Conservation (phyloP, 2,797 vertebrate genomes). For the Silurus lanzhouensis region DNA sequence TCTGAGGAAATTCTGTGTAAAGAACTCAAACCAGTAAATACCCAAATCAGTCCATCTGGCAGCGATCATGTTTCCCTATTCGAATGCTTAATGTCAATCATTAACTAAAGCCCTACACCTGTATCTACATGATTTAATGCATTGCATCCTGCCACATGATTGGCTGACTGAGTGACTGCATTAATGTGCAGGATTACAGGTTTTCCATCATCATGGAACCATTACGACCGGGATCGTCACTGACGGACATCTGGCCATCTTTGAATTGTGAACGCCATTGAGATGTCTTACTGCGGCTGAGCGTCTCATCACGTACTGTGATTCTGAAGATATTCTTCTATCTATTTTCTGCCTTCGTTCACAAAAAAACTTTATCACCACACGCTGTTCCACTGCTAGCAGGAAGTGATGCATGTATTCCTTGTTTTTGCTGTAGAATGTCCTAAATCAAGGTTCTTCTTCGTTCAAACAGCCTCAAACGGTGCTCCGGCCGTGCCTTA, state of each 20-base stretch:
- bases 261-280: no score
- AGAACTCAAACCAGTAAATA: background rate
- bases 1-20: background rate
- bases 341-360: no score
- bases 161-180: background rate
- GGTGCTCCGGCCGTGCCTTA: background rate
- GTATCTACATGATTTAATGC: background rate
- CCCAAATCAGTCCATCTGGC: background rate
- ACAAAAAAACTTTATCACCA: no score
- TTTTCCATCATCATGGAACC: background rate
- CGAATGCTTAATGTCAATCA: background rate
- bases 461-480: background rate
- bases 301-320: no score
- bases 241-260: no score
- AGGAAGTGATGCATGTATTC: background rate
- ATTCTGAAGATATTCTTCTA: no score
- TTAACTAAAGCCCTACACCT: background rate
- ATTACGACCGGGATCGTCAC: no score
- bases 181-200: background rate
- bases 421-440: background rate
- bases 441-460: background rate
- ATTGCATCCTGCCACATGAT: background rate
- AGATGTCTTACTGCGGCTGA: no score
- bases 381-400: background rate
- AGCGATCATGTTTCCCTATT: background rate